Evolutionary conservation across 2,888 invertebrate species (phyloP).

Genomic region (Junonia oenone): DNA sequence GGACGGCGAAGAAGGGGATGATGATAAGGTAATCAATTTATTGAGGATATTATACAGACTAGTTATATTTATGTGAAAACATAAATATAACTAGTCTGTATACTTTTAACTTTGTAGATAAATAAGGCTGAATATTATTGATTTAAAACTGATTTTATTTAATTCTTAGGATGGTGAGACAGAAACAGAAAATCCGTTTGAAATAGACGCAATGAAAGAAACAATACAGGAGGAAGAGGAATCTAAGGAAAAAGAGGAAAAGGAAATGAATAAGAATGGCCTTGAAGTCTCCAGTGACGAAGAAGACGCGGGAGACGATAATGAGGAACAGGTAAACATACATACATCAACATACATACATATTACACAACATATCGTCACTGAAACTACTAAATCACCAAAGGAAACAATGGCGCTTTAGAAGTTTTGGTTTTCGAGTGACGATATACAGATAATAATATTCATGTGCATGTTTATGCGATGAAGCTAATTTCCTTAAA

Average conservation of each 20-base stretch:
- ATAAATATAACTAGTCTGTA: not conserved
- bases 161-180: constrained; percentile 70
- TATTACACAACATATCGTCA: no score
- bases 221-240: constrained; percentile 58
- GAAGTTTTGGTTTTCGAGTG: no score
- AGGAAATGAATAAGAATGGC: constrained; percentile 58
- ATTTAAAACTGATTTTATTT: not conserved
- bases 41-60: no score
- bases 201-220: constrained; percentile 89
- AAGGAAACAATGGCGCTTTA: no score
- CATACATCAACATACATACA: not conserved
- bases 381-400: no score
- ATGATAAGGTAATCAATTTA: constrained; percentile 62
- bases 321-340: constrained; percentile 37
- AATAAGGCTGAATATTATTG: no score
- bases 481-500: no score
- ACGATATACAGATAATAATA: no score
- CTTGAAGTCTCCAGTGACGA: constrained; percentile 73
- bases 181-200: constrained; percentile 90
- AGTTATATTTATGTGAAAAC: no score
- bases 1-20: constrained; percentile 83
- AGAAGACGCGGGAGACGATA: constrained; percentile 53
- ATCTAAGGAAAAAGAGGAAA: constrained; percentile 53
- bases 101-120: not conserved
- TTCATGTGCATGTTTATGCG: no score